Base-by-base conservation (phyloP, 2,888 invertebrate species). In the Chymomyza procnemis region DNA sequence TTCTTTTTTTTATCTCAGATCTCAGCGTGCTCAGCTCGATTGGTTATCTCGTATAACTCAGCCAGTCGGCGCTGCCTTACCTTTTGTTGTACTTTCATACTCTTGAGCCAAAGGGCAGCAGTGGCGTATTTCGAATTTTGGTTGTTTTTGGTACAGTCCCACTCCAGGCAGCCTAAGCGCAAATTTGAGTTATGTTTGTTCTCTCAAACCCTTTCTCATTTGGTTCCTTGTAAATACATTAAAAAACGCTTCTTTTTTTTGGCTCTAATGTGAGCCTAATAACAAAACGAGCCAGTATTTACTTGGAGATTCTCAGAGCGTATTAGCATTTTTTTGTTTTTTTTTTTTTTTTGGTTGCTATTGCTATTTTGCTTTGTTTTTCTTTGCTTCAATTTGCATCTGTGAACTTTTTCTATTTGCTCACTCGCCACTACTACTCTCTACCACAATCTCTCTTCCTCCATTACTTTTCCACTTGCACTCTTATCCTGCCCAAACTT, bases 331-430 rank as follows among this genome's bases (percentile, higher is more conserved):
- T 62, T 65, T 64, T 77, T 71, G 68, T n/a, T n/a, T n/a, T n/a
- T n/a, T n/a, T n/a, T n/a, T n/a, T n/a, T n/a, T n/a, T n/a, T n/a
- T n/a, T n/a, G n/a, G n/a, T n/a, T n/a, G n/a, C n/a, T n/a, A n/a
- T n/a, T n/a, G 76, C 71, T 76, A 75, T 63, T 67, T 68, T 64
- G 63, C 73, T 67, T 64, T 58, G 67, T 60, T 60, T 66, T 62
- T 61, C 47, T 66, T 70, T 76, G 67, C 16, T 18, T 6, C 48
- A 18, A 50, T 16, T 50, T 50, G 16, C 18, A 16, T n/a, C 18
- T 50, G 48, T 18, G 16, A 18, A 18, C 9, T 18, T 16, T 18
- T 50, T 18, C 48, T 41, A 41, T 41, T 73, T 70, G 69, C 41
- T 18, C 41, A 26, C 26, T 26, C 26, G 22, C 22, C 54, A 46